Conservation (phyloP, 1,140 invertebrate species). For the Lasioglossum baleicum region DNA sequence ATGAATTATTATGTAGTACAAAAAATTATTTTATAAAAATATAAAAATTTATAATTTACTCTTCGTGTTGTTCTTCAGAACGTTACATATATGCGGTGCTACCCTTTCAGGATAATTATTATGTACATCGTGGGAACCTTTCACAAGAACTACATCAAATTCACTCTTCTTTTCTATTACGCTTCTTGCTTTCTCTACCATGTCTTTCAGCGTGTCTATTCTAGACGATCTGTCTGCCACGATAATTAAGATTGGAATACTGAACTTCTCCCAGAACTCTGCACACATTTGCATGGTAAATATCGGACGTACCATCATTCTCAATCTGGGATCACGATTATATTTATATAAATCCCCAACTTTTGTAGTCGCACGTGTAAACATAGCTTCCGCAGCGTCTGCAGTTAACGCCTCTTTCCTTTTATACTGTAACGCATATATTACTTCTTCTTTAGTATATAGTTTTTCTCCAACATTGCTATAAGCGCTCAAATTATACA, state of each 20-base stretch:
- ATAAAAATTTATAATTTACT: conserved; percentile 61
- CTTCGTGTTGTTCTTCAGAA: conserved; percentile 68
- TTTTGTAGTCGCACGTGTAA: conserved; percentile 77
- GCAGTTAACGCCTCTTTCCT: conserved; percentile 70
- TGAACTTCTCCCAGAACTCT: conserved; percentile 46
- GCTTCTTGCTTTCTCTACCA: not conserved
- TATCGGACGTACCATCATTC: conserved; percentile 30
- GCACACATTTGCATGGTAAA: conserved; percentile 49
- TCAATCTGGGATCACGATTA: conserved; percentile 72
- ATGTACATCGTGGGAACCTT: conserved; percentile 85
- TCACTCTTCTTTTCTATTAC: conserved; percentile 36
- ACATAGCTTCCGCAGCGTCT: conserved; percentile 78
- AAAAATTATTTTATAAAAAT: conserved; percentile 5
- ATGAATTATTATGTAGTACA: not conserved
- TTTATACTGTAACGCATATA: conserved; percentile 74
- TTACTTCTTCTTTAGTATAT: conserved; percentile 80
- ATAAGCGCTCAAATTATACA: conserved; percentile 57
- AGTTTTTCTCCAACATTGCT: conserved; percentile 32
- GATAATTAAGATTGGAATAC: conserved; percentile 68
- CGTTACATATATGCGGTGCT: conserved; percentile 74
- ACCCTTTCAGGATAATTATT: conserved; percentile 82
- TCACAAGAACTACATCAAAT: conserved; percentile 69
- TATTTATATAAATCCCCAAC: conserved; percentile 69
- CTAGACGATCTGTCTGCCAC: conserved; percentile 56
- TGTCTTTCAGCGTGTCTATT: not conserved